Evolutionary conservation across 23 tunicate species (phyloP), one percentile per base, ranked within the genome.

Genomic region (Ciona savignyi): DNA sequence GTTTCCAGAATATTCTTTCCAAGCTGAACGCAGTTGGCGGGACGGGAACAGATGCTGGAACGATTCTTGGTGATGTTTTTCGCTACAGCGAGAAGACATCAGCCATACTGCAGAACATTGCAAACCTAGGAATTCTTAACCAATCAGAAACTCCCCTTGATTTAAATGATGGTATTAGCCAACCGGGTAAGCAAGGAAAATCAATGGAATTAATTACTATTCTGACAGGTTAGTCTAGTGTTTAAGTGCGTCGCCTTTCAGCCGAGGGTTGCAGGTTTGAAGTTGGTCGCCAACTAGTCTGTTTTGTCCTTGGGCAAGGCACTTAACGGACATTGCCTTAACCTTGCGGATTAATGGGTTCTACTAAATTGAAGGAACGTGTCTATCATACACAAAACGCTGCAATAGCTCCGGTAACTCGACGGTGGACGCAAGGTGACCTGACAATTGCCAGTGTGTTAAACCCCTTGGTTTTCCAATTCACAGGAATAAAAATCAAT

Each of bases 31-130:
- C 83, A 34, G 87, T 78, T 11, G 89, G 89, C 22, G 97, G 97
- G 6, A 61, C 71, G 29, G 77, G 80, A 27, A 80, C 87, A 11
- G 86, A 85, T 4, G 68, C 86, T n/a, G 97, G 97, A 27, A 80
- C 91, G 0, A 77, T 91, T 31, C 77, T 91, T 0, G 97, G 97
- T 3, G 91, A 91, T 35, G 66, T 91, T 33, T 91, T 91, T 34
- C 80, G 76, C 70, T 70, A 60, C 32, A 71, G 80, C 48, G 91
- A 91, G 27, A 91, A 80, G 67, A 83, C 86, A 4, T 91, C 97
- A n/a, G 78, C 83, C 31, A 75, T 91, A 25, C 25, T 91, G 2
- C 86, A 91, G 67, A 82, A 86, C 79, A 91, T 91, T 60, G 81
- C 86, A 0, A 85, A 72, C 35, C 83, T 91, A 11, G 91, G 91